Evolutionary conservation across 2,797 vertebrate genomes (phyloP).

Genomic region (Eleutherodactylus coqui): DNA sequence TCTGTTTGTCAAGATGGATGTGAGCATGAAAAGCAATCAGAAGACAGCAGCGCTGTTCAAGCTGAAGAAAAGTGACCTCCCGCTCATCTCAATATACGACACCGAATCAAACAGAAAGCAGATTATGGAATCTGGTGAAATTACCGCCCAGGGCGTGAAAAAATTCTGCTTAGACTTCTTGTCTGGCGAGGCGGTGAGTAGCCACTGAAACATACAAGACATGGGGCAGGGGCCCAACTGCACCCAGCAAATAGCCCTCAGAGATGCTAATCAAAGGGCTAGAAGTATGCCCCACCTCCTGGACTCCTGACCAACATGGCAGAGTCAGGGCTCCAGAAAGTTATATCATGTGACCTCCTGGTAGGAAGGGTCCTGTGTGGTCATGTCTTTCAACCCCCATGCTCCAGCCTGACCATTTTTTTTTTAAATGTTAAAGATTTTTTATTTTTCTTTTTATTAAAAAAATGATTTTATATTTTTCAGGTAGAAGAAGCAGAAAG

Average conservation of each 20-base stretch:
- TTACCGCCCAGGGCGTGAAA: slow-evolving; percentile 77
- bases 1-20: slow-evolving; percentile 89
- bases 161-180: slow-evolving; percentile 84
- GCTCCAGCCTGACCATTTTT: neutral
- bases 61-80: slow-evolving; percentile 82
- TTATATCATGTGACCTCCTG: neutral
- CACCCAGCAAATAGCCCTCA: neutral
- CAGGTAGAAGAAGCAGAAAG: slow-evolving; percentile 48
- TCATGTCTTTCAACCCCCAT: neutral
- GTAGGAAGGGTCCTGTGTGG: neutral
- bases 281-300: neutral
- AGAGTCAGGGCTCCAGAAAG: neutral
- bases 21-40: slow-evolving; percentile 77
- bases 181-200: slow-evolving; percentile 68
- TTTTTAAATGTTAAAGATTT: neutral
- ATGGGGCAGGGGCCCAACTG: neutral
- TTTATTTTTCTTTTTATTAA: neutral
- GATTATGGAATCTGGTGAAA: slow-evolving; percentile 77
- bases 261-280: neutral
- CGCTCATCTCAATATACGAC: slow-evolving; percentile 86
- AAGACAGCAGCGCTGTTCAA: slow-evolving; percentile 83
- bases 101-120: slow-evolving; percentile 79
- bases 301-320: neutral
- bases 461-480: too few species aligned
- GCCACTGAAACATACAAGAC: neutral